phyloP scores from a whole-genome alignment of 35 echinoderm and acorn worm species.

The Lytechinus pictus region DNA sequence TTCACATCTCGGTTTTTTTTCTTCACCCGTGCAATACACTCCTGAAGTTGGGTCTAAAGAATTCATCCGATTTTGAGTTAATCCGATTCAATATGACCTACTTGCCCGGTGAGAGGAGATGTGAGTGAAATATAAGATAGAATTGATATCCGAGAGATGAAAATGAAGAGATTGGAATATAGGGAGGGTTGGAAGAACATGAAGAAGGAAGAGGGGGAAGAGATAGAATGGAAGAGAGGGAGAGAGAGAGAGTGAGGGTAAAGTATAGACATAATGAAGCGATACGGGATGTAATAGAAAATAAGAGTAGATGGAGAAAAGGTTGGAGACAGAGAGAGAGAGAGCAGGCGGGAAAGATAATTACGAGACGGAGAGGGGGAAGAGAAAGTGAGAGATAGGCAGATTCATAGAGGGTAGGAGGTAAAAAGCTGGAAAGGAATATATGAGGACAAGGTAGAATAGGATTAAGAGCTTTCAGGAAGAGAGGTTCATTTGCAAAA shows the following conservation, averaged over 20 bases:
- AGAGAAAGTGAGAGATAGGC: neutral
- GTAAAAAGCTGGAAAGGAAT: neutral
- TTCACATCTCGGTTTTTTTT: neutral
- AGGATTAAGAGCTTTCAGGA: neutral
- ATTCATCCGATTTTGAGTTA: constrained; percentile 50
- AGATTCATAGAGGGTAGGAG: neutral
- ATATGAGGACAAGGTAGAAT: neutral
- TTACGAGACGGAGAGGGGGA: no score
- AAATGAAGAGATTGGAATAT: neutral
- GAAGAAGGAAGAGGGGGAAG: neutral
- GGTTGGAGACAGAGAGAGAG: neutral
- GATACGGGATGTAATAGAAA: neutral
- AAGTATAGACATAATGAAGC: neutral
- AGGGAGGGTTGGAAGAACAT: neutral
- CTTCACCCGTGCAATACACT: neutral
- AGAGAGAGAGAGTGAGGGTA: neutral
- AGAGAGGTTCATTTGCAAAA: constrained; percentile 37
- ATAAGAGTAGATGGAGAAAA: neutral
- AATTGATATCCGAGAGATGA: neutral
- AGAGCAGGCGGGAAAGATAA: neutral
- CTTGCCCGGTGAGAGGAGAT: constrained; percentile 20
- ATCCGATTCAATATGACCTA: constrained; percentile 54
- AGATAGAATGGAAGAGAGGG: neutral
- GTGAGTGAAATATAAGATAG: neutral
- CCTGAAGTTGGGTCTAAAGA: neutral